A percentile compares a stretch with the other conserved stretches of the same genome.
phyloP scores from a whole-genome alignment of 1,140 invertebrate genomes.

The Campoletis sonorensis region DNA sequence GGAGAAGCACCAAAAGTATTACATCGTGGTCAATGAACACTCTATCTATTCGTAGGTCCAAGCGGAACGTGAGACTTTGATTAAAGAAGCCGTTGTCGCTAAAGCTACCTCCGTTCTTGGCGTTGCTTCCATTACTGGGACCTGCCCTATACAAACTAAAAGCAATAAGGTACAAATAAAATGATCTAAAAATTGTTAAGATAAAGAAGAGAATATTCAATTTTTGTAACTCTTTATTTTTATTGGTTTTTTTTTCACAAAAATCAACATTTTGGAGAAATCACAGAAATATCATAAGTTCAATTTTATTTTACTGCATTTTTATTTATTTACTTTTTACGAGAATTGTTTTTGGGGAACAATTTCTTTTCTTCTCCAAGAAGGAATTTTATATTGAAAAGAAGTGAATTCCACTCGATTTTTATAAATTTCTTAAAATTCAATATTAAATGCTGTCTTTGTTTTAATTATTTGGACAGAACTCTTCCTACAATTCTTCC shows the following conservation, averaged over 20 bases:
- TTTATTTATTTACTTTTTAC: no score
- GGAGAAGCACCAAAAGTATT: neutral
- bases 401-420: no score
- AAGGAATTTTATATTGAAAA: no score
- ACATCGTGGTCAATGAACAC: neutral
- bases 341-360: no score
- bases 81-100: slow-evolving; percentile 70
- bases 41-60: slow-evolving; percentile 57
- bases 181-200: no score
- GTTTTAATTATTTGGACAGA: slow-evolving; percentile 50
- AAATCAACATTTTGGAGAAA: no score
- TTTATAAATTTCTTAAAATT: no score
- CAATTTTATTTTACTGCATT: slow-evolving; percentile 5
- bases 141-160: slow-evolving; percentile 57
- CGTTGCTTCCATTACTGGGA: slow-evolving; percentile 60
- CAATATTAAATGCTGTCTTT: no score
- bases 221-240: slow-evolving; percentile 21
- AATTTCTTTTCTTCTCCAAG: neutral
- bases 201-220: no score
- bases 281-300: no score
- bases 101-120: slow-evolving; percentile 65
- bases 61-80: slow-evolving; percentile 65
- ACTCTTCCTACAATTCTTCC: slow-evolving; percentile 55
- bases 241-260: no score
- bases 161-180: slow-evolving; percentile 52